Evolutionary conservation across 2,797 vertebrate species (phyloP).

Genomic region (Tympanoctomys barrerae): DNA sequence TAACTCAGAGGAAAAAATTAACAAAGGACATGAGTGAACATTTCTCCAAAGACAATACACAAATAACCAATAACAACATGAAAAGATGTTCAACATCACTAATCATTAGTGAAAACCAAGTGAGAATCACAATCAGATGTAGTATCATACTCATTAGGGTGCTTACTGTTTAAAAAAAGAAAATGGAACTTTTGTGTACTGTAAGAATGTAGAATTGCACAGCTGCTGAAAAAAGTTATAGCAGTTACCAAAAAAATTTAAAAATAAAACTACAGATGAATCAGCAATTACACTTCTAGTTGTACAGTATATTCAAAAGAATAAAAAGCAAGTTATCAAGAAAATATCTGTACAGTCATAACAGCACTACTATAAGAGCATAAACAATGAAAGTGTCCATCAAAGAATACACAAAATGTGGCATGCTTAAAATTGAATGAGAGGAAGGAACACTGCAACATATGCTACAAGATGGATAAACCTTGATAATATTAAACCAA

Average conservation of each 20-base stretch:
- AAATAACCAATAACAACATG: neutral
- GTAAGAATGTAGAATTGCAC: neutral
- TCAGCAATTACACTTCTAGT: neutral
- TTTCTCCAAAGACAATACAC: neutral
- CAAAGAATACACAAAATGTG: neutral
- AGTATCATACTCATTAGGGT: neutral
- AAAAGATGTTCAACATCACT: neutral
- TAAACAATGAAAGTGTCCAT: neutral
- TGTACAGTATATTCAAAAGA: neutral
- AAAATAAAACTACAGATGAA: neutral
- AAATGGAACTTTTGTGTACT: neutral
- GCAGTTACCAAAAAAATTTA: neutral
- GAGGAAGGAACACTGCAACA: neutral
- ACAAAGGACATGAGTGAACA: neutral
- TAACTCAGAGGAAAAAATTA: constrained; percentile 12
- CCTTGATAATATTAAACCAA: neutral
- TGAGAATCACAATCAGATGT: constrained; percentile 19
- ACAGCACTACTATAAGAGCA: neutral
- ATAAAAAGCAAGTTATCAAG: neutral
- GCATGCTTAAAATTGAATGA: neutral
- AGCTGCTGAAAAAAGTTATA: neutral
- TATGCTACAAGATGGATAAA: neutral
- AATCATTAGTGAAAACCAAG: neutral
- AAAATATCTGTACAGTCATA: neutral
- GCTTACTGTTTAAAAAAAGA: neutral